Evolutionary conservation across 2,888 invertebrate species (phyloP), one percentile per base, ranked within the genome.

Genomic region (Cyclophora albipunctata): DNA sequence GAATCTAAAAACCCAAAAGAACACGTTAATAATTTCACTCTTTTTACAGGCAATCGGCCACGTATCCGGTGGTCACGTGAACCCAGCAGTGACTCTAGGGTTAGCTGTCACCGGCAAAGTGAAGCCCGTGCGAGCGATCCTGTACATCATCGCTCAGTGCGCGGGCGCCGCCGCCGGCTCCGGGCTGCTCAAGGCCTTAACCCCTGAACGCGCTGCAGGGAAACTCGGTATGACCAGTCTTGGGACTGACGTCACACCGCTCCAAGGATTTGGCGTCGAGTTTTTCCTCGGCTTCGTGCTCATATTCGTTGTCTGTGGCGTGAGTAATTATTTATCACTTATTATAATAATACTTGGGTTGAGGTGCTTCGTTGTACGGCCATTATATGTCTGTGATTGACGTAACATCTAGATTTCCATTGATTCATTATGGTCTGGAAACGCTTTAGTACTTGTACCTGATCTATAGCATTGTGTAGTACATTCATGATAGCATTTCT

Each of bases 281-380:
- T 96, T 97, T 84, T 93, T 97, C 90, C 91, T 96, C 48, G 96
- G 96, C 44, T 94, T 97, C 71, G 90, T 97, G n/a, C 90, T 98
- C 54, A 92, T 97, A 40, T 90, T 97, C 58, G 95, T 95, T 3
- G 95, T 97, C n/a, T 96, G 95, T 76, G 96, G 96, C 53, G 96
- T 95, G 53, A 89, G 87, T 81, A 46, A n/a, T 34, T 37, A 40
- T 34, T 7, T 40, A 7, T 40, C 5, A 40, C 5, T 20, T 45
- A 45, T 35, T 7, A 37, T 45, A 43, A 43, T 43, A 33, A 7
- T 43, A 3, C 20, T 20, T 20, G 4, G 37, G 3, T 7, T 7
- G 20, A 7, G 45, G 6, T 34, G 45, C 37, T 47, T 41, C 33
- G 7, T 40, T 49, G 35, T 34, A 37, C 37, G 4, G 5, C 34